phyloP scores from a whole-genome alignment of 92 coral and sea anemone genomes.

The Pocillopora meandrina region DNA sequence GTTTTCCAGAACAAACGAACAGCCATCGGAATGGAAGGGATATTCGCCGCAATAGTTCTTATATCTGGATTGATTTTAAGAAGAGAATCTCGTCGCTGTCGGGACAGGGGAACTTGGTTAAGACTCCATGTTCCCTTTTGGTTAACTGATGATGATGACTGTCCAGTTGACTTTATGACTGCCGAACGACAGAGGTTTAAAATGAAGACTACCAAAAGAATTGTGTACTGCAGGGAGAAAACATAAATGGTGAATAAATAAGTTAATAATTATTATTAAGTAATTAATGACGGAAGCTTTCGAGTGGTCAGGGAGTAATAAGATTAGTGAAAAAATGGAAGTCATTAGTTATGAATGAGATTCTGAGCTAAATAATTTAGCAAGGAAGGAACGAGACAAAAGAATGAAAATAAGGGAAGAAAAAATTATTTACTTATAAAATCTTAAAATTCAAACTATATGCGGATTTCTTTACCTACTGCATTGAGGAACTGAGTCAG shows the following conservation, averaged over 20 bases:
- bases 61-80: constrained; percentile 14
- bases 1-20: constrained; percentile 37
- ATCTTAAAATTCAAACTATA: too few species aligned
- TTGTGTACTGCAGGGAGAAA: neutral
- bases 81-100: constrained; percentile 1
- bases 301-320: too few species aligned
- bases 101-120: neutral
- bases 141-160: constrained; percentile 10
- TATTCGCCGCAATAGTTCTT: neutral
- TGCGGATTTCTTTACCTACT: too few species aligned
- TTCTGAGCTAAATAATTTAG: too few species aligned
- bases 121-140: constrained; percentile 14
- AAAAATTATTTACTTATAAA: too few species aligned
- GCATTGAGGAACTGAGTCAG: too few species aligned
- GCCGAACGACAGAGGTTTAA: constrained; percentile 17
- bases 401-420: too few species aligned
- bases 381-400: too few species aligned
- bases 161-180: neutral
- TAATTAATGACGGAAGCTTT: neutral
- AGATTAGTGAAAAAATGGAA: too few species aligned
- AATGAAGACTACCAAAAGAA: neutral
- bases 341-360: too few species aligned
- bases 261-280: neutral
- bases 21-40: constrained; percentile 2
- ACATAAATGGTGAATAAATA: neutral